A percentile compares a stretch with the other conserved stretches of the same genome.
Conservation (phyloP, 1,140 invertebrate species). For the Marisa cornuarietis region DNA sequence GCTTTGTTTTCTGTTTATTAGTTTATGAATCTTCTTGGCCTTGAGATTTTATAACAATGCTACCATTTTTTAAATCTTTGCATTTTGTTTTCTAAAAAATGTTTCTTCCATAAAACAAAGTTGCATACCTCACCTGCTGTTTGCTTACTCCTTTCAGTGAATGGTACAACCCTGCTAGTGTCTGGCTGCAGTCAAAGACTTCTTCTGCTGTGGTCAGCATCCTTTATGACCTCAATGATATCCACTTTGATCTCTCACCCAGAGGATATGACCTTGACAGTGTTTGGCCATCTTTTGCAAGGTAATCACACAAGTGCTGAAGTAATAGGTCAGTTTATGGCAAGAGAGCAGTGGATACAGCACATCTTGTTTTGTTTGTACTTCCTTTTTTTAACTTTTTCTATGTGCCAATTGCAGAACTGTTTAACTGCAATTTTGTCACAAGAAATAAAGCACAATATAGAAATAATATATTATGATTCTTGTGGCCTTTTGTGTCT, state of each 20-base stretch:
- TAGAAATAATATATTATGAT: no score
- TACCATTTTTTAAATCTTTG: not conserved
- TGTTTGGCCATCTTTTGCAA: slow-evolving; percentile 68
- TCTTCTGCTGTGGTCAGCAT: slow-evolving; percentile 52
- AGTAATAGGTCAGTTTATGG: not conserved
- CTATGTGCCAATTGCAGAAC: no score
- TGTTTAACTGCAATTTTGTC: no score
- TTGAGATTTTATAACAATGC: not conserved
- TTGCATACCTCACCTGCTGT: not conserved
- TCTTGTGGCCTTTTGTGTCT: no score
- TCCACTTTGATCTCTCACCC: slow-evolving; percentile 68
- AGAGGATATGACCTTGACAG: slow-evolving; percentile 67
- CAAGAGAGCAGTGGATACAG: no score
- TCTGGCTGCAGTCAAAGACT: slow-evolving; percentile 56
- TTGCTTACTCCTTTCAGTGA: slow-evolving; percentile 41
- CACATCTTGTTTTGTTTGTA: no score
- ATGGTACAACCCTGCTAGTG: slow-evolving; percentile 58
- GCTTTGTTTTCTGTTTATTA: no score
- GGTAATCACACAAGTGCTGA: slow-evolving; percentile 45
- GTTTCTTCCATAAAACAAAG: not conserved
- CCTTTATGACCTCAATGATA: slow-evolving; percentile 67
- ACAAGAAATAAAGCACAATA: no score
- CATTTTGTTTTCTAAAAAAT: not conserved
- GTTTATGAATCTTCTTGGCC: no score
- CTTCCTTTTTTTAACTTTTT: not conserved